A percentile compares a stretch with the other conserved stretches of the same genome.
phyloP scores from a whole-genome alignment of 2,797 vertebrate species.

The Chelidonichthys spinosus region DNA sequence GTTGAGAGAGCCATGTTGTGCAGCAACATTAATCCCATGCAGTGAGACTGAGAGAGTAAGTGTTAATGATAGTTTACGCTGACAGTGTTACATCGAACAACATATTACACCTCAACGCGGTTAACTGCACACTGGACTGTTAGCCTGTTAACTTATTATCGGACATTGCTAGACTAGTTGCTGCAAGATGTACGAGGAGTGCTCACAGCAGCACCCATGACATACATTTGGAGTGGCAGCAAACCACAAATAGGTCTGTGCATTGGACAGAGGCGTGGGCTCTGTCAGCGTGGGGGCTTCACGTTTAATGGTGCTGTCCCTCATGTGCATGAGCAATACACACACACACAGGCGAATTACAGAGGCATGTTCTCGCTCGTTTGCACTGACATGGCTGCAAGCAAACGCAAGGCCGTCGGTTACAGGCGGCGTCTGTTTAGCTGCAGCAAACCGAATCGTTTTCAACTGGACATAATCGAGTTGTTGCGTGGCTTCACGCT shows the following conservation, averaged over 20 bases:
- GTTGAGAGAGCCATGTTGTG: background rate
- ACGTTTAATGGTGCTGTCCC: conserved; percentile 44
- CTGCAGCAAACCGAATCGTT: background rate
- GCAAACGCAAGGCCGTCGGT: background rate
- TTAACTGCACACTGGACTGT: background rate
- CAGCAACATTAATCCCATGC: background rate
- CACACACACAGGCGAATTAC: background rate
- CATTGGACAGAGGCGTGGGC: conserved; percentile 39
- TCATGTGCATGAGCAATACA: conserved; percentile 30
- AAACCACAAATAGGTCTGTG: conserved; percentile 44
- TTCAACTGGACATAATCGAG: background rate
- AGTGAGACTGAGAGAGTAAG: background rate
- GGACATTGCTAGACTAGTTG: conserved; percentile 22
- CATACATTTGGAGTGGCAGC: conserved; percentile 15
- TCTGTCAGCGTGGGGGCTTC: conserved; percentile 68
- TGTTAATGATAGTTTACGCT: background rate
- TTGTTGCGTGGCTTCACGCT: conserved; percentile 64
- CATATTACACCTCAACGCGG: background rate
- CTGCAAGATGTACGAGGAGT: background rate
- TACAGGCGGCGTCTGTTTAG: background rate
- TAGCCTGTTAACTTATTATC: background rate
- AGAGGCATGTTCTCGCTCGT: background rate
- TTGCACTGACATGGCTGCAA: background rate
- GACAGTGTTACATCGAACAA: background rate
- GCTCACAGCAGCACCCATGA: conserved; percentile 13